Conservation (phyloP, 2,888 invertebrate species). For the Elegia similella region DNA sequence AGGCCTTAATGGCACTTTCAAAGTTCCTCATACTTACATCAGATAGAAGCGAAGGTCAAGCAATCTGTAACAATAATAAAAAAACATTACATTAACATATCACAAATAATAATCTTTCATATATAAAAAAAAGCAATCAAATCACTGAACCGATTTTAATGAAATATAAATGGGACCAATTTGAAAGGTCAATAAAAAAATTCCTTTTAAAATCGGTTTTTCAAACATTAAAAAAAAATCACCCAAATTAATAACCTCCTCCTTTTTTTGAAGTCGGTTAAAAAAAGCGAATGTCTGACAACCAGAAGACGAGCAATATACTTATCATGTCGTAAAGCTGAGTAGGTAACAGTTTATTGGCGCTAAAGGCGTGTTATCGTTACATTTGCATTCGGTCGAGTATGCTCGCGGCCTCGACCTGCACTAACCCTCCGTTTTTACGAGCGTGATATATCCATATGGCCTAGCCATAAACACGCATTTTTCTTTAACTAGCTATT, state of each 20-base stretch:
- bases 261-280: no score
- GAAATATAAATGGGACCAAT: no score
- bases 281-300: conserved; percentile 43
- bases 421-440: conserved; percentile 65
- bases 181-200: no score
- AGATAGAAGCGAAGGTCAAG: conserved; percentile 28
- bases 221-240: no score
- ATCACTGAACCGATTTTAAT: no score
- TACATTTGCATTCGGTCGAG: conserved; percentile 72
- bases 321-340: conserved; percentile 75
- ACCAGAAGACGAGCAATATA: conserved; percentile 64
- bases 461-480: conserved; percentile 40
- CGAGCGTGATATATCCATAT: conserved; percentile 50
- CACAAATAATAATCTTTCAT: no score
- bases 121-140: no score
- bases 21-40: conserved; percentile 10
- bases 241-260: no score
- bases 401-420: conserved; percentile 50
- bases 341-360: conserved; percentile 77
- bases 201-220: no score
- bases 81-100: conserved; percentile 42
- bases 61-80: conserved; percentile 58
- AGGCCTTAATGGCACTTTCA: not conserved
- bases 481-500: conserved; percentile 26
- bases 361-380: conserved; percentile 76